Base-by-base conservation (phyloP, 1,140 invertebrate genomes). In the Brachionus rotundiformis region DNA sequence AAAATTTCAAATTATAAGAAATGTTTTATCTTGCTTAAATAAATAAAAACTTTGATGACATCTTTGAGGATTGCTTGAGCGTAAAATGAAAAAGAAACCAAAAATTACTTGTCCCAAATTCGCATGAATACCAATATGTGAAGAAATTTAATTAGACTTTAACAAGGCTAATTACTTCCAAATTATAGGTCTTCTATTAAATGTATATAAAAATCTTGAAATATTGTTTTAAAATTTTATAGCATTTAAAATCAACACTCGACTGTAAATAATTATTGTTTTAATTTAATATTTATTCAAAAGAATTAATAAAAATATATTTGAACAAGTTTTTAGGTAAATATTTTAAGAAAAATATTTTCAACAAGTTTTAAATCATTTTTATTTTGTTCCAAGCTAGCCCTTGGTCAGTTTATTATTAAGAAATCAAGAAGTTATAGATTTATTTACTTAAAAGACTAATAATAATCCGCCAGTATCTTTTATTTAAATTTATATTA, bases 71-170 rank as follows among this genome's bases (percentile, higher is more conserved):
- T 54, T 54, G 16, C 23, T 54, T 54, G 19, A 54, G 47, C 47
- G 47, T 25, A 54, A 54, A 23, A 54, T 54, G 5, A 54, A 54
- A 54, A 54, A 54, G 47, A 54, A 54, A 54, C 47, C 47, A 54
- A 19, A 54, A 5, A 23, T 54, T 54, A 19, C 23, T 54, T 54
- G 47, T 54, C 47, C 47, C 19, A 54, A 54, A 54, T 54, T 54
- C 23, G 19, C 16, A 0, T 54, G 47, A 54, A 54, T 54, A 54
- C 47, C 8, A 41, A 41, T 11, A 41, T 41, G 11, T 54, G 47
- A 19, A 10, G 2, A 54, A 54, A 54, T 54, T 19, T 54, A 54
- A 54, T 54, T 54, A 54, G 19, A 54, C 47, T 19, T 54, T n/a
- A 19, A 1, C 1, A 54, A 54, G n/a, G 16, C 16, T 8, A 54